Base-by-base conservation (phyloP, 2,888 invertebrate genomes). In the Theretra japonica region DNA sequence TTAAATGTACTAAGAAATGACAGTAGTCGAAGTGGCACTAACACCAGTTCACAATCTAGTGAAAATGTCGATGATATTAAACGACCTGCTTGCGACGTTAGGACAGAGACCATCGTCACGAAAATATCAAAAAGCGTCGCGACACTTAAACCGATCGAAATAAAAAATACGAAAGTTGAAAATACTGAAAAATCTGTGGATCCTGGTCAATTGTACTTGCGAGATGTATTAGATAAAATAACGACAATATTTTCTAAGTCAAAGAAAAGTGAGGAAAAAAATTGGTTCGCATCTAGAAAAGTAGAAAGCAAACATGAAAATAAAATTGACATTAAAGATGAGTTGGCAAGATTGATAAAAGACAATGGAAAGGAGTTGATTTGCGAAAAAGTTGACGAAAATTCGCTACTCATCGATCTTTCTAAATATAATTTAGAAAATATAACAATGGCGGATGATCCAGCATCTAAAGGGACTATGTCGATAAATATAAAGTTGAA, bases 161-260 rank as follows among this genome's bases (percentile, higher is more conserved):
- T 75, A 48, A 76, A 69, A 23, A 56, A 53, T 8, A 73, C 77
- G 6, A 71, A 28, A 58, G 69, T 4, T 60, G 7, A 19, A 56
- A 77, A 33, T 75, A 75, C 50, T 53, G 69, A 75, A 65, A 77
- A 76, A 56, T 71, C 69, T 8, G 57, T 83, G 6, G 89, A 90
- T 74, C 78, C 86, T 6, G 88, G 88, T 3, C 86, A 89, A 74
- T 70, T 84, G 48, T 88, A 90, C 70, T 77, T 93, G 0, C 89
- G 88, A 80, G 84, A 88, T 69, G 80, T 92, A 19, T 72, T 93
- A 15, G 86, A 91, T 30, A 90, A 90, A 83, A 86, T 92, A 50
- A 88, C 89, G 28, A 85, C 83, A 0, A 83, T 91, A 75, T 89
- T 89, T 72, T 81, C 87, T 0, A 88, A 83, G 78, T 76, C 74